phyloP scores from a whole-genome alignment of 2,113 vertebrate genomes.

The Albula glossodonta region DNA sequence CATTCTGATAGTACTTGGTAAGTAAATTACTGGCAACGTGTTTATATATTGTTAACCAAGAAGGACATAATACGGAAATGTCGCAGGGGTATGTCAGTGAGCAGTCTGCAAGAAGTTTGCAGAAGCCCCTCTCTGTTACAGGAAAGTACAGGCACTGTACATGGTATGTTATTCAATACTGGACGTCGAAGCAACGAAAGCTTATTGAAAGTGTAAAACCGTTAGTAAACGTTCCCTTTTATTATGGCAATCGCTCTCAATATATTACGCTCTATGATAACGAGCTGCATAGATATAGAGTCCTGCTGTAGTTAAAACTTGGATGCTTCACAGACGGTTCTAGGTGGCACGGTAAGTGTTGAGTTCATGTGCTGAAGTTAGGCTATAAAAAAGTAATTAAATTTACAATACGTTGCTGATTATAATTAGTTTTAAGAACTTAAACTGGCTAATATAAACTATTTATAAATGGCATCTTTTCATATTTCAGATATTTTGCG shows the following conservation, averaged over 20 bases:
- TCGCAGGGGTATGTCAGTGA: neutral
- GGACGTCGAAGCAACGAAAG: neutral
- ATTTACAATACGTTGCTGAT: too few relatives aligned
- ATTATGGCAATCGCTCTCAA: neutral
- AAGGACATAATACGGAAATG: neutral
- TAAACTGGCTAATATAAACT: too few relatives aligned
- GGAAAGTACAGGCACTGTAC: neutral
- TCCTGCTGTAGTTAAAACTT: neutral
- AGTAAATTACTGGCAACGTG: conserved; percentile 33
- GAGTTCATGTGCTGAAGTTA: neutral
- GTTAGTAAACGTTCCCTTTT: neutral
- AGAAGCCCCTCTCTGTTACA: too few relatives aligned
- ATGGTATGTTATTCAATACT: neutral
- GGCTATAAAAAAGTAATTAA: neutral
- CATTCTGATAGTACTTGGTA: conserved; percentile 44
- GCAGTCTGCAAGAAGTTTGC: neutral
- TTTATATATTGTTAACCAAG: neutral
- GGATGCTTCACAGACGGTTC: neutral
- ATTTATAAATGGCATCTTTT: too few relatives aligned
- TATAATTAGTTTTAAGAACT: too few relatives aligned
- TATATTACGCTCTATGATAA: neutral
- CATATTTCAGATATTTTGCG: too few relatives aligned
- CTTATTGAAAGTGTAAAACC: neutral
- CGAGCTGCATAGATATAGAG: neutral
- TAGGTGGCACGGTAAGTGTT: neutral